These are phyloP conservation scores for Eulemur rufifrons DNA, from an alignment of 2,113 vertebrate species.

Conservation along the genomic window DNA sequence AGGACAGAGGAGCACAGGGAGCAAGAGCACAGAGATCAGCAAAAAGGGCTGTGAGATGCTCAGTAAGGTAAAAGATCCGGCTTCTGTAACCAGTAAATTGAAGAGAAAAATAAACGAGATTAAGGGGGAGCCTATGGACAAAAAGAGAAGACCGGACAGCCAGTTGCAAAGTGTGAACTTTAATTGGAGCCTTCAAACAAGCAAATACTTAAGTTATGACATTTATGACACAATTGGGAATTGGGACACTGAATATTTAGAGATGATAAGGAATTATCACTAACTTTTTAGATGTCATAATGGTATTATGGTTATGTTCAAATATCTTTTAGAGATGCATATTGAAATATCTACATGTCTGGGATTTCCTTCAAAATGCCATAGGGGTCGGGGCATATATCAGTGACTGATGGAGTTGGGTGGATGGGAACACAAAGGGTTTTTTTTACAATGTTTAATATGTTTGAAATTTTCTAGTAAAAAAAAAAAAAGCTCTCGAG, in stretches of 20 bases:
- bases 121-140: not conserved
- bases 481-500: too few relatives aligned
- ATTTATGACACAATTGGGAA: not conserved
- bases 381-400: accelerated
- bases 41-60: accelerated
- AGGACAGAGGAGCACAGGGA: not conserved
- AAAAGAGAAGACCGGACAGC: not conserved
- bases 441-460: not conserved
- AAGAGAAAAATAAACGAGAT: not conserved
- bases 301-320: not conserved
- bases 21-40: not conserved
- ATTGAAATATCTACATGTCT: not conserved
- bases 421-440: accelerated
- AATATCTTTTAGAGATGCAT: not conserved
- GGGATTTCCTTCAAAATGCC: not conserved
- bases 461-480: not conserved
- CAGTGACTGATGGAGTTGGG: accelerated
- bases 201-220: too few relatives aligned
- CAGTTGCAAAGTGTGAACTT: accelerated
- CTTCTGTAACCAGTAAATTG: not conserved
- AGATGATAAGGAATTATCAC: too few relatives aligned
- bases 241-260: not conserved
- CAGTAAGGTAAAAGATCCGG: accelerated
- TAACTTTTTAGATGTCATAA: not conserved
- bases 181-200: not conserved